Base-by-base conservation (phyloP, 1,140 invertebrate species). In the Hylyphantes graminicola region DNA sequence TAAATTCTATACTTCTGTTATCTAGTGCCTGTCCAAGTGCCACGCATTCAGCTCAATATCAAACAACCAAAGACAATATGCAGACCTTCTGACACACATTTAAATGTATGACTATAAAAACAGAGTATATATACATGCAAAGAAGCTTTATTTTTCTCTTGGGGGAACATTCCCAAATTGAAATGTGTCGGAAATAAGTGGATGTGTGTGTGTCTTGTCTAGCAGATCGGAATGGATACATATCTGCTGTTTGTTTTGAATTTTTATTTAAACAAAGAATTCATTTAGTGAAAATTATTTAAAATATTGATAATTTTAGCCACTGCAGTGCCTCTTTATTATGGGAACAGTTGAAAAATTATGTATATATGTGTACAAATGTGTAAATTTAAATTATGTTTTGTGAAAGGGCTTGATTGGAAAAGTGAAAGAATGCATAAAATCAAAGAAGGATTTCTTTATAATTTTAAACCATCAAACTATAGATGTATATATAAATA, bases 161-260 rank as follows among this genome's bases (percentile, higher is more conserved):
- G 61, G 51, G 68, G 55, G 8, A 17, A 50, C 51, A 64, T 7
- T 48, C 77, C 80, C 35, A 35, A 35, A 35, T 35, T 35, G 5
- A 35, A 35, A 35, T 35, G 35, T 35, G 35, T 35, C 35, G 5
- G 35, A 35, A 35, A 35, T 35, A 35, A 35, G 35, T 35, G 35
- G 35, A 35, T 35, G 35, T 35, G 35, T 35, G 35, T 35, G 35
- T 35, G 35, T 35, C 35, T 35, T 74, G 35, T 65, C n/a, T 73
- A 83, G 80, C 80, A 83, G 80, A 83, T 80, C 54, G 15, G 80
- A 83, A 74, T 83, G 55, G 53, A 83, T 83, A 83, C 80, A 83
- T 83, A 83, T 83, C 80, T 83, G 80, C 80, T 83, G 67, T 83
- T 83, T 61, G 48, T 74, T 65, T 48, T 74, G 61, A 70, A 74